Percentiles rank a stretch among this genome's conserved stretches.
Conservation (phyloP, 2,113 vertebrate species). For the Rhegmatorhina hoffmannsi region DNA sequence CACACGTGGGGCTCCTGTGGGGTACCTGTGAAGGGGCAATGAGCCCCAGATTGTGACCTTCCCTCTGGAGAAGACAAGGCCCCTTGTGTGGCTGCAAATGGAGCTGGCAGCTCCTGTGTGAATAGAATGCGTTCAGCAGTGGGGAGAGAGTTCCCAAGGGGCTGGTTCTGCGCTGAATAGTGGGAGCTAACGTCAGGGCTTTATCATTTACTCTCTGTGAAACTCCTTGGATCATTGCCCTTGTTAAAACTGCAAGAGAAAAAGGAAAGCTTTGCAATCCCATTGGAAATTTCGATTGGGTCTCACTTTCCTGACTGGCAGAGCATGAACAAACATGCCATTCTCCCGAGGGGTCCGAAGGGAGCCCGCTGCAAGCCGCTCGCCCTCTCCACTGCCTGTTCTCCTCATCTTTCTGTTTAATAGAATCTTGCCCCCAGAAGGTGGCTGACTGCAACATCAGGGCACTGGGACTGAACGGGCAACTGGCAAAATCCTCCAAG, state of each 20-base stretch:
- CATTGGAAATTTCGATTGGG: slow-evolving; percentile 52
- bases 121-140: background rate
- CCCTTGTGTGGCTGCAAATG: background rate
- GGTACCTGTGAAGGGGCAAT: background rate
- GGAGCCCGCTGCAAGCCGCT: slow-evolving; percentile 65
- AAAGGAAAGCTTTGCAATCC: slow-evolving; percentile 40
- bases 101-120: background rate
- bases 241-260: slow-evolving; percentile 31
- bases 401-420: slow-evolving; percentile 69
- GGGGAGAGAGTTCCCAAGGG: slow-evolving; percentile 28
- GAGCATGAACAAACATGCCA: slow-evolving; percentile 79
- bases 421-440: slow-evolving; percentile 71
- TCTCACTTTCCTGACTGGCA: slow-evolving; percentile 71
- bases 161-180: background rate
- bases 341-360: slow-evolving; percentile 64
- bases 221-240: slow-evolving; percentile 18
- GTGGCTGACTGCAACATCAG: slow-evolving; percentile 73
- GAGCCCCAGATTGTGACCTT: background rate
- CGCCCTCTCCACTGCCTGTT: slow-evolving; percentile 69
- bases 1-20: background rate
- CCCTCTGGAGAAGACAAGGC: background rate
- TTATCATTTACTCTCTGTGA: slow-evolving; percentile 21
- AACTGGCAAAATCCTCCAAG: background rate
- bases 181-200: slow-evolving; percentile 27
- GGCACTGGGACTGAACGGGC: background rate